Percentiles rank a stretch among this genome's conserved stretches.
phyloP scores from a whole-genome alignment of 1,140 invertebrate species.

The Sesamia nonagrioides region DNA sequence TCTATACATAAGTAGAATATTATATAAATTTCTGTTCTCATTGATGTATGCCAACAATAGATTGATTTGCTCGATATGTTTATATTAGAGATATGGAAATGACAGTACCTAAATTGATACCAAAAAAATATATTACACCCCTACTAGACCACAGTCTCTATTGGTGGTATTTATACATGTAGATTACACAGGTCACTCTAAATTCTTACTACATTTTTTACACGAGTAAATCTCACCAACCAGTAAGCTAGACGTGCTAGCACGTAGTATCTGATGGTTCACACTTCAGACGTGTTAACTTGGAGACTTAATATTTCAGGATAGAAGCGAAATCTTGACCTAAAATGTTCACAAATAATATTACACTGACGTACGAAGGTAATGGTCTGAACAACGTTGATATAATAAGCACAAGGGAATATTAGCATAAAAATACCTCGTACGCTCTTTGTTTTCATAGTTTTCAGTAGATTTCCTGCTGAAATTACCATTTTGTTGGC shows the following conservation, averaged over 20 bases:
- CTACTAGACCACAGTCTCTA: no score
- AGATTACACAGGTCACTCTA: no score
- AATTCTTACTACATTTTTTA: no score
- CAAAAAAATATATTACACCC: no score
- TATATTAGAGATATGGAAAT: no score
- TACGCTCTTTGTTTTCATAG: slow-evolving; percentile 20
- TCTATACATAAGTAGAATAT: slow-evolving; percentile 1
- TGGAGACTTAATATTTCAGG: slow-evolving; percentile 3
- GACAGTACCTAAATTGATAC: no score
- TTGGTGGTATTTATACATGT: no score
- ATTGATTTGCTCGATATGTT: no score
- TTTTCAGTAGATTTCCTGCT: slow-evolving; percentile 12
- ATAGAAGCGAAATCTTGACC: slow-evolving; percentile 4
- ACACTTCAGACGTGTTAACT: slow-evolving; percentile 9
- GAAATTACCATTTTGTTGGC: slow-evolving; percentile 34
- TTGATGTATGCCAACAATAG: neutral
- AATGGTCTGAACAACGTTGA: slow-evolving; percentile 12
- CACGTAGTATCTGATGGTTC: neutral
- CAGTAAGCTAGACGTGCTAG: neutral
- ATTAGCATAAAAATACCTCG: slow-evolving; percentile 14
- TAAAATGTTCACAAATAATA: slow-evolving; percentile 8
- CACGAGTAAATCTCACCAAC: neutral
- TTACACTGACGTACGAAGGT: slow-evolving; percentile 8
- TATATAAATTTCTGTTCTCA: neutral
- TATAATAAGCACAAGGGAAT: slow-evolving; percentile 17